Percentiles rank a stretch among this genome's conserved stretches.
These are phyloP conservation scores for Nanorana parkeri DNA, from an alignment of 2,113 vertebrate species.

Conservation along the genomic window DNA sequence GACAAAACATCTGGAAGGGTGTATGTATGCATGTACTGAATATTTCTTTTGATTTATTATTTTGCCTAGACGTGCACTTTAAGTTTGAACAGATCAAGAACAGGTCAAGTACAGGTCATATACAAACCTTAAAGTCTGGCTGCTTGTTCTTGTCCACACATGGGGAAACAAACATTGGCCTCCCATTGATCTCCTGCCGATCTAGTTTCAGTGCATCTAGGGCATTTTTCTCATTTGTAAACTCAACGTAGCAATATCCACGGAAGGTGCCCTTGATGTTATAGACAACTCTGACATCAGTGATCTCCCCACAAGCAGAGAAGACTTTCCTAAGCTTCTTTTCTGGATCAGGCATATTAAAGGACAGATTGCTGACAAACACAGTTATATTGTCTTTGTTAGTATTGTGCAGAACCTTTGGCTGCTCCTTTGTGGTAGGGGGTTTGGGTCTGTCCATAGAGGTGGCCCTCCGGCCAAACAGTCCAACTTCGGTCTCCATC, in stretches of 20 bases:
- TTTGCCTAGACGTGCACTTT: no score
- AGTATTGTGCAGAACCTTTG: constrained; percentile 76
- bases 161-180: constrained; percentile 95
- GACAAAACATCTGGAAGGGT: no score
- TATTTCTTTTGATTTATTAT: no score
- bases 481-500: constrained; percentile 75
- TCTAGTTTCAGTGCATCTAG: constrained; percentile 85
- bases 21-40: no score
- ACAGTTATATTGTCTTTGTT: constrained; percentile 84
- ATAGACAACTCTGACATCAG: constrained; percentile 82
- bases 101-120: background rate
- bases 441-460: constrained; percentile 70
- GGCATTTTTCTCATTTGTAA: constrained; percentile 77
- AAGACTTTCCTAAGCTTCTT: constrained; percentile 80
- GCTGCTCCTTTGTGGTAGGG: constrained; percentile 63
- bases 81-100: no score
- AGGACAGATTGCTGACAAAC: constrained; percentile 94
- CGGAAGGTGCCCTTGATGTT: constrained; percentile 83
- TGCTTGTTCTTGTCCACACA: constrained; percentile 96
- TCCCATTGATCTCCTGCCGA: constrained; percentile 80
- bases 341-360: constrained; percentile 84
- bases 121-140: constrained; percentile 90
- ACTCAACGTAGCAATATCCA: constrained; percentile 93
- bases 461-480: constrained; percentile 69
- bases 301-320: constrained; percentile 82